Evolutionary conservation across 1,140 invertebrate species (phyloP), one percentile per base, ranked within the genome.

Genomic region (Oryctes rhinoceros): DNA sequence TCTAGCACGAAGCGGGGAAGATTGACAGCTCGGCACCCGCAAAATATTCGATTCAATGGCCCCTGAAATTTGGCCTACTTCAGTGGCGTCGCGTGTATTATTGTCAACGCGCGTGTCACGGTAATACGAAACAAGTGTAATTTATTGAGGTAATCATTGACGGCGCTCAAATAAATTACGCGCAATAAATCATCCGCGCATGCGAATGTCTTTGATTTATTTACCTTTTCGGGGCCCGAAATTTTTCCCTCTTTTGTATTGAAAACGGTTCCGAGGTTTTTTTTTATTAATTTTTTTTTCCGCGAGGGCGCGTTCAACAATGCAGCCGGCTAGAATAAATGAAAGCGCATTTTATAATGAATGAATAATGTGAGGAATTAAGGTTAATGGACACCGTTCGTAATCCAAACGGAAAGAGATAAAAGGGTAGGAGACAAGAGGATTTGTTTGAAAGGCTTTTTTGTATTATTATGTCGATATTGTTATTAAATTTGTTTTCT

Each of bases 71-170:
- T 71, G 65, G 24, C 65, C 65, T 71, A 71, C 65, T 71, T 71
- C 24, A 37, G 65, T 13, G 18, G 20, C 65, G 65, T 71, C 65
- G 35, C 65, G 65, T 37, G 53, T 59, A 59, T 59, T 37, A 71
- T 71, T 71, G 65, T 71, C 65, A 71, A 71, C 65, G 65, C 65
- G 65, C 65, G 65, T 71, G 65, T 71, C 65, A 71, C 24, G 65
- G 18, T 71, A 71, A 71, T 71, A 71, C 65, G 65, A 71, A 71
- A 71, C 65, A 71, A 71, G 65, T 71, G 65, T 71, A 71, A 71
- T 71, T 71, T 71, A 71, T 71, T 15, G 65, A 30, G 24, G 65
- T 71, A 71, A 71, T 71, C 65, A 71, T 71, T 71, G 65, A 71
- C 65, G 65, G 65, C 65, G 65, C 65, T 71, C 65, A 24, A 71